These are phyloP conservation scores for Acleris holmiana DNA, from an alignment of 2,888 invertebrate species.

Conservation along the genomic window DNA sequence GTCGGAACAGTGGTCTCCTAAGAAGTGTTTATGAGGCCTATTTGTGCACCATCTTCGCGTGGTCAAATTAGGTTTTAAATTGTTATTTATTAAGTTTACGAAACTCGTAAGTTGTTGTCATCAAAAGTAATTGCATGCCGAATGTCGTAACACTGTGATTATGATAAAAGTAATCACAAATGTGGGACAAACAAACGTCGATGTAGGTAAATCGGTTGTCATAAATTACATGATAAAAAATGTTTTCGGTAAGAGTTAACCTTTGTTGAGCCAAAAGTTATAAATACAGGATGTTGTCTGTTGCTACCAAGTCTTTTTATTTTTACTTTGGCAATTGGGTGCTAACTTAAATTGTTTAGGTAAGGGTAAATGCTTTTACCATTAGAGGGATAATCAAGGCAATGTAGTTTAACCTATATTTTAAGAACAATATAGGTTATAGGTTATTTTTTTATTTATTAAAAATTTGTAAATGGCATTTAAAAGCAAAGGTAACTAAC, in stretches of 20 bases:
- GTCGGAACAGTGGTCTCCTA: slow-evolving; percentile 33
- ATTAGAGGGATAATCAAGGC: too few relatives aligned
- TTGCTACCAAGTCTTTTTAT: too few relatives aligned
- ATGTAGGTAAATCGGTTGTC: slow-evolving; percentile 74
- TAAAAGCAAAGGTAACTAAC: too few relatives aligned
- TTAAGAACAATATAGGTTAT: too few relatives aligned
- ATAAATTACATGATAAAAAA: slow-evolving; percentile 72
- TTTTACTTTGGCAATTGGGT: too few relatives aligned
- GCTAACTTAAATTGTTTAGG: too few relatives aligned
- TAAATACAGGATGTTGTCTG: slow-evolving; percentile 14
- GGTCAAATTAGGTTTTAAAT: too few relatives aligned
- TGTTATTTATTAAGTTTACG: too few relatives aligned
- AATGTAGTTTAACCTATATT: too few relatives aligned
- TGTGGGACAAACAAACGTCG: slow-evolving; percentile 67
- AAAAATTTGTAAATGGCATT: too few relatives aligned
- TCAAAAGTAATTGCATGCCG: slow-evolving; percentile 11
- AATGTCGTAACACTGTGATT: slow-evolving; percentile 27
- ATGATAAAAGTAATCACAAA: slow-evolving; percentile 40
- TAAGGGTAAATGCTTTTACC: too few relatives aligned
- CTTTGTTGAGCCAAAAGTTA: slow-evolving; percentile 36
- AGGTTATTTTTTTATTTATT: too few relatives aligned
- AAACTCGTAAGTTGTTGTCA: slow-evolving; percentile 1
- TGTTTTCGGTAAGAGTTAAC: slow-evolving; percentile 54
- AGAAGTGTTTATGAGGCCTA: slow-evolving; percentile 7
- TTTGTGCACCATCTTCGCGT: background rate